phyloP scores from a whole-genome alignment of 2,113 vertebrate genomes.

The Anguilla japonica region DNA sequence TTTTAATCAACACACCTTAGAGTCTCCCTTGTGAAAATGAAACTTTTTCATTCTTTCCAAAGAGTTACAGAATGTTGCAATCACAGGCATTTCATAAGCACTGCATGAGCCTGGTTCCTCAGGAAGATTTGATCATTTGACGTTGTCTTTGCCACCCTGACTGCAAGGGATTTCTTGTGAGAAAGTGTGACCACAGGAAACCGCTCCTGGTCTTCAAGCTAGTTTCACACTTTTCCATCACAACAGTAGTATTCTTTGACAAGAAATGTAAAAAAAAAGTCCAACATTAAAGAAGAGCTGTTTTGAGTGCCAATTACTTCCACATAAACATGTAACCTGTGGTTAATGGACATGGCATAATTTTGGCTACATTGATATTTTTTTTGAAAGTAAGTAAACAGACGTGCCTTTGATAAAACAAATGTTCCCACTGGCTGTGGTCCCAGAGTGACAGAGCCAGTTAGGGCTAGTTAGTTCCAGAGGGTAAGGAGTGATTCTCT shows the following conservation, averaged over 20 bases:
- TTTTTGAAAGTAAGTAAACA: neutral
- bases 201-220: neutral
- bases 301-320: neutral
- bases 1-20: neutral
- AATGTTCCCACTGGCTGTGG: neutral
- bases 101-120: neutral
- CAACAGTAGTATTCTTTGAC: neutral
- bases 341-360: neutral
- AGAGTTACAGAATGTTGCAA: neutral
- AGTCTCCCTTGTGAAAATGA: neutral
- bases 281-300: neutral
- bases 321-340: neutral
- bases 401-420: slow-evolving; percentile 2
- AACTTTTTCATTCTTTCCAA: neutral
- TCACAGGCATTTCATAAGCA: neutral
- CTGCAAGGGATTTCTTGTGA: neutral
- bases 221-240: neutral
- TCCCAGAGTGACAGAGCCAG: neutral
- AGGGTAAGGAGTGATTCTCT: neutral
- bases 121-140: neutral
- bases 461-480: neutral
- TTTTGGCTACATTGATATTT: neutral
- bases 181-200: slow-evolving; percentile 1
- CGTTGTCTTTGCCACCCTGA: neutral
- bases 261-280: neutral